Percentiles rank a stretch among this genome's conserved stretches.
These are phyloP conservation scores for Merops nubicus DNA, from an alignment of 2,113 vertebrate genomes.

Conservation along the genomic window DNA sequence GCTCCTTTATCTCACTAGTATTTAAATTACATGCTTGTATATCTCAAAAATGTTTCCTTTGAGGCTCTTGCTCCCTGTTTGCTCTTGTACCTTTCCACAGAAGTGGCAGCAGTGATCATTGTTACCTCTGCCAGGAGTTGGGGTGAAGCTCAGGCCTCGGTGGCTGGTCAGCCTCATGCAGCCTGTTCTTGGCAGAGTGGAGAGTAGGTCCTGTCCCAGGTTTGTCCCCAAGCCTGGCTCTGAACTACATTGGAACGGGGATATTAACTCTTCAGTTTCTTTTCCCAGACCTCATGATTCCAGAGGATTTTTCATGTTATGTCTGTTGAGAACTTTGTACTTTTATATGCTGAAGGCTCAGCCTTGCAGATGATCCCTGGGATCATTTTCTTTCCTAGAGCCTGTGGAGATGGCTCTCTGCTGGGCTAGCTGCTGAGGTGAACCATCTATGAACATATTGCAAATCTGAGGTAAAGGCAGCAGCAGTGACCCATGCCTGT, in stretches of 20 bases:
- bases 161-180: background rate
- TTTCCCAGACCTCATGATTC: background rate
- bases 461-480: background rate
- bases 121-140: background rate
- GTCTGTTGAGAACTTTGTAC: background rate
- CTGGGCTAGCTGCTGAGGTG: background rate
- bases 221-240: background rate
- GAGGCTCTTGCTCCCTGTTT: background rate
- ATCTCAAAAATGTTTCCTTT: background rate
- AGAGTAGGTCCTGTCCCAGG: background rate
- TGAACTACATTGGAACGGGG: background rate
- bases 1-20: slow-evolving; percentile 11
- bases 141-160: background rate
- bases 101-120: background rate
- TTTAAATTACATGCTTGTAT: slow-evolving; percentile 8
- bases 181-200: background rate
- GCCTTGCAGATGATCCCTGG: background rate
- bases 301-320: background rate
- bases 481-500: background rate
- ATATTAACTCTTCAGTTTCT: background rate
- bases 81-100: background rate
- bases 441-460: background rate
- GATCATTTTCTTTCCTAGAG: background rate
- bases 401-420: background rate
- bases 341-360: background rate